Base-by-base conservation (phyloP, 2,113 vertebrate species). In the Tympanuchus pallidicinctus region DNA sequence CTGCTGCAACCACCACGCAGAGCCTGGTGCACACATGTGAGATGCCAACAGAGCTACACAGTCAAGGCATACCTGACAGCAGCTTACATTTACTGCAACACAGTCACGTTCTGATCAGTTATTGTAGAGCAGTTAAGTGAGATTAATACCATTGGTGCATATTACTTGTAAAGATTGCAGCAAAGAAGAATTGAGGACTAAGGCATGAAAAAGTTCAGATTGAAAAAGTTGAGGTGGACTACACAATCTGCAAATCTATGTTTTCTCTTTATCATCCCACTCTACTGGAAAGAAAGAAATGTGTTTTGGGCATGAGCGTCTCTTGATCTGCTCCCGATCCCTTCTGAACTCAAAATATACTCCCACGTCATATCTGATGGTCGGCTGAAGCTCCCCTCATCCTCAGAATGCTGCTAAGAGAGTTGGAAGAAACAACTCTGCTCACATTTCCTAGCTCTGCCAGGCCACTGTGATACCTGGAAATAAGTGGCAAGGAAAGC, bases 31-130 rank as follows among this genome's bases (percentile, higher is more conserved):
- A 70, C 7, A 5, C 48, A 8, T 5, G 13, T 36, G 8, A 21
- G 38, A 43, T 10, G n/a, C 5, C 28, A 82, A 65, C 8, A 24
- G 0, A 45, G 28, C 1, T 15, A 69, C 24, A 52, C n/a, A 21
- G 20, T 61, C 17, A 22, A 36, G 36, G n/a, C 45, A 57, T 2
- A 34, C 30, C 28, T 30, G 40, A 36, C 15, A 65, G 43, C 40
- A 70, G 40, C 34, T 38, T 40, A 74, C 34, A 8, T 32, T 74
- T 54, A 78, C 5, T 48, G 11, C 7, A 48, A 74, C 24, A 11
- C 18, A 15, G 7, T 6, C 54, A 28, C 40, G 32, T 40, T 74
- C 48, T 25, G 17, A 52, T 86, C 38, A 48, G 15, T 36, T 72
- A 8, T 67, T 52, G 86, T 59, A 82, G 56, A 83, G 16, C 32